These are phyloP conservation scores for Scyliorhinus canicula DNA, from an alignment of 2,797 vertebrate species.

Conservation along the genomic window DNA sequence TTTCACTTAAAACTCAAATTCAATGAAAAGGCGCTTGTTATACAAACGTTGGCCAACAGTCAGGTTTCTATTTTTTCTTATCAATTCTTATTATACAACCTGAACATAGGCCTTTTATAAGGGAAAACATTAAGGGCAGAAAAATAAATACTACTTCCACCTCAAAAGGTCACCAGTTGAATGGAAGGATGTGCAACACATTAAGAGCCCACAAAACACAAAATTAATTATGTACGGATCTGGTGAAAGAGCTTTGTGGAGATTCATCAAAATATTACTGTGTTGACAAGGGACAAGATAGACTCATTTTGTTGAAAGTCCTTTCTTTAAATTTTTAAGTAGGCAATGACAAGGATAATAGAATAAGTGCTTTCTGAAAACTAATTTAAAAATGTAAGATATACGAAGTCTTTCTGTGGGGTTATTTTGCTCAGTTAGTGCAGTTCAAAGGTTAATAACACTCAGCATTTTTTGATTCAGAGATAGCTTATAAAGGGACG, in stretches of 20 bases:
- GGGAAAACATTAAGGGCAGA: constrained; percentile 48
- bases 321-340: neutral
- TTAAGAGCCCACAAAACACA: constrained; percentile 43
- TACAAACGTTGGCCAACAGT: constrained; percentile 41
- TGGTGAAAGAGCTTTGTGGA: constrained; percentile 45
- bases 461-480: neutral
- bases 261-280: constrained; percentile 42
- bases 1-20: constrained; percentile 45
- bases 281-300: constrained; percentile 38
- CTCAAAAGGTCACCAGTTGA: constrained; percentile 48
- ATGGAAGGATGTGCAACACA: constrained; percentile 43
- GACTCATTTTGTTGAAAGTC: constrained; percentile 43
- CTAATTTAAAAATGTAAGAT: neutral
- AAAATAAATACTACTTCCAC: constrained; percentile 51
- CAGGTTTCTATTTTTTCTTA: constrained; percentile 45
- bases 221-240: constrained; percentile 43
- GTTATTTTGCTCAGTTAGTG: neutral
- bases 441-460: constrained; percentile 9
- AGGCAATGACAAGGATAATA: neutral
- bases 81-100: constrained; percentile 47
- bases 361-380: neutral
- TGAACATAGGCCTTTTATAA: constrained; percentile 30
- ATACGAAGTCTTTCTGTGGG: neutral
- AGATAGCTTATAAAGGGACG: neutral
- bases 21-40: constrained; percentile 49